phyloP scores from a whole-genome alignment of 2,888 invertebrate genomes.

The Clunio marinus region DNA sequence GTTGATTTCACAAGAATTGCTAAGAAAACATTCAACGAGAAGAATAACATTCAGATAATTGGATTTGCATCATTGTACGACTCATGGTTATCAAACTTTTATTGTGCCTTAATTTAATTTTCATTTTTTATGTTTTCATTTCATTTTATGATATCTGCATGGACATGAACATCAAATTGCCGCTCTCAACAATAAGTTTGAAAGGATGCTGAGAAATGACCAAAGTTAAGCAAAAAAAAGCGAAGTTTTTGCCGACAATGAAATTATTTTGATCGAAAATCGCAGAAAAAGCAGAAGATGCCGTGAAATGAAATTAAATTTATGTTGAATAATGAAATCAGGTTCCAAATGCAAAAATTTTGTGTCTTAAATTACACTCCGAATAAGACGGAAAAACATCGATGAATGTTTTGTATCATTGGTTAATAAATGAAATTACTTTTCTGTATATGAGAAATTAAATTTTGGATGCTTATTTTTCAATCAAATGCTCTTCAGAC shows the following conservation, averaged over 20 bases:
- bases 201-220: neutral
- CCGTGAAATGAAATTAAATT: slow-evolving; percentile 15
- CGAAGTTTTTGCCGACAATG: slow-evolving; percentile 11
- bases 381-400: neutral
- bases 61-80: slow-evolving; percentile 28
- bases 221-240: neutral
- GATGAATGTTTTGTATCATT: neutral
- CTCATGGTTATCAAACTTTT: slow-evolving; percentile 35
- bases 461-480: slow-evolving; percentile 22
- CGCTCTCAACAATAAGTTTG: neutral
- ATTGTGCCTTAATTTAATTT: slow-evolving; percentile 37
- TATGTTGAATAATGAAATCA: neutral
- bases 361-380: neutral
- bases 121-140: slow-evolving; percentile 37
- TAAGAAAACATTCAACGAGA: neutral
- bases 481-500: slow-evolving; percentile 1
- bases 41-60: slow-evolving; percentile 36
- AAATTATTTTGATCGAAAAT: slow-evolving; percentile 21
- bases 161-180: slow-evolving; percentile 14
- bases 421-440: slow-evolving; percentile 13
- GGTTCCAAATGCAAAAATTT: neutral
- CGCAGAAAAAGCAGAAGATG: neutral
- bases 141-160: slow-evolving; percentile 25
- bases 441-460: neutral
- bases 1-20: no score